Base-by-base conservation (phyloP, 2,113 vertebrate genomes). In the Pygoscelis adeliae region DNA sequence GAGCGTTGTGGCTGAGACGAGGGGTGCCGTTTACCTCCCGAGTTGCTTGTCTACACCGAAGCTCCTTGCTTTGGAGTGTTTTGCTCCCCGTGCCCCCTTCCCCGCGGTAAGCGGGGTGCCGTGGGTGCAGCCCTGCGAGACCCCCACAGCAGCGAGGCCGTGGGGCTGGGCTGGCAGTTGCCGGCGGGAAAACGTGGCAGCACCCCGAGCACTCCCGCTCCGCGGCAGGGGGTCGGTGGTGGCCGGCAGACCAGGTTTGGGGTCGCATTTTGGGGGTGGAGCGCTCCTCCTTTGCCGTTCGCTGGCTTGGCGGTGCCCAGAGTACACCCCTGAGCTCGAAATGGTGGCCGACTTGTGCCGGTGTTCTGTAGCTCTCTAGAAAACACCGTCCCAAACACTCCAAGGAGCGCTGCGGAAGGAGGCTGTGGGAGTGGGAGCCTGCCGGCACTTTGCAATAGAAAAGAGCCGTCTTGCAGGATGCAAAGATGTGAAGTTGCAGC, bases 311-410 rank as follows among this genome's bases (percentile, higher is more conserved):
- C 19, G 17, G 58, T 63, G 25, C 36, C 26, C 13, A 4, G 47
- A 11, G 40, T 0, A 30, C 74, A 15, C 3, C 86, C 50, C 67
- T 5, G 47, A 46, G 52, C 44, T 36, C 1, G 17, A 22, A 73
- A 32, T 1, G 61, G 67, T 25, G 56, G 17, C 1, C n/a, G 46
- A 1, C 5, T 52, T 6, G 49, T 8, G 62, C 23, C 6, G 7
- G 26, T 11, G 66, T 40, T 67, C 3, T 6, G 62, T 13, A 8
- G 25, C 69, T 40, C 32, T 5, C 61, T 9, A 5, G 49, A 17
- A 20, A 47, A 30, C 10, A 5, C 23, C 2, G 2, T 49, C 55
- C 36, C 42, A 1, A 19, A 18, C 3, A 1, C 23, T 9, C 14
- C 32, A 2, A 15, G n/a, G 21, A 27, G 38, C 8, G 7, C 36